Conservation (phyloP, 1,140 invertebrate genomes). For the Littorina saxatilis region DNA sequence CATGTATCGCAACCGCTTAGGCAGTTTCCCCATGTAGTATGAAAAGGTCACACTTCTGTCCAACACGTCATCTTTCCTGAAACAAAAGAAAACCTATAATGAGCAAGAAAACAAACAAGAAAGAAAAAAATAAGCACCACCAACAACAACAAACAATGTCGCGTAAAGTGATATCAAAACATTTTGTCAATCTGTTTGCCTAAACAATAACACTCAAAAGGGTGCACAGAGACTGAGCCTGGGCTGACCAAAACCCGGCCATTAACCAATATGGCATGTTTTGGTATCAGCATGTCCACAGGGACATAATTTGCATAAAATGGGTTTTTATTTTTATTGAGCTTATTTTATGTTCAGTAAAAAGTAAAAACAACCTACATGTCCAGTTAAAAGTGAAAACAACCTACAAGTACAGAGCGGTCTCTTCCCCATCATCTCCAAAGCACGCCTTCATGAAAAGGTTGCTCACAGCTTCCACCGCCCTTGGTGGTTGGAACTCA, state of each 20-base stretch:
- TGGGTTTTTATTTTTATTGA: too few species aligned
- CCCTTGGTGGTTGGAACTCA: conserved; percentile 38
- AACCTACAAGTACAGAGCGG: conserved; percentile 32
- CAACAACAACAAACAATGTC: not conserved
- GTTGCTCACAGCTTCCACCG: not conserved
- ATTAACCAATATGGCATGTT: too few species aligned
- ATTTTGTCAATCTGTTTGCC: not conserved
- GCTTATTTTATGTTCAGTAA: too few species aligned
- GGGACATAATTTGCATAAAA: too few species aligned
- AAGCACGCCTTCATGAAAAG: conserved; percentile 14
- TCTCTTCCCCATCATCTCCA: conserved; percentile 19
- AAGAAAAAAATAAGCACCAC: not conserved
- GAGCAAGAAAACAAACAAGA: not conserved
- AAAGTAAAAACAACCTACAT: not conserved
- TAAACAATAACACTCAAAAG: not conserved
- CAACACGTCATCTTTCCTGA: conserved; percentile 34
- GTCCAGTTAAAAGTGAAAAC: not conserved
- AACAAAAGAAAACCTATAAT: not conserved
- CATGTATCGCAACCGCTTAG: not conserved
- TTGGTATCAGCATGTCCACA: too few species aligned
- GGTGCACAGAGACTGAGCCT: too few species aligned
- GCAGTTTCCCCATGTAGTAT: conserved; percentile 22
- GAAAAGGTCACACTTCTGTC: not conserved
- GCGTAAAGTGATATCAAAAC: not conserved
- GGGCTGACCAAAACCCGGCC: too few species aligned